phyloP scores from a whole-genome alignment of 2,113 vertebrate genomes.

The Tachysurus vachellii region DNA sequence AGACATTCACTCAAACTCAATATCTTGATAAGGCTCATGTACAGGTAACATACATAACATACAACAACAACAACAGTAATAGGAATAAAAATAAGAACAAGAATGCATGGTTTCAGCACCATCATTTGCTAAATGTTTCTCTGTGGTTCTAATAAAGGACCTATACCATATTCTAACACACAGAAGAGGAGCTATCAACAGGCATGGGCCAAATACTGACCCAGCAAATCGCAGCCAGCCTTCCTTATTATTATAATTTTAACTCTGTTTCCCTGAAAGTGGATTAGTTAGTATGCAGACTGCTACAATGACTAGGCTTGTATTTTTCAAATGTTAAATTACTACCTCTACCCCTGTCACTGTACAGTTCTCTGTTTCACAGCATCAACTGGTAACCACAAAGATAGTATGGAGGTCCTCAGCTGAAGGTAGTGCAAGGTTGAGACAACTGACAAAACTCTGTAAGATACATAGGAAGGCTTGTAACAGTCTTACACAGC shows the following conservation, averaged over 20 bases:
- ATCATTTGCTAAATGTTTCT: too few species aligned
- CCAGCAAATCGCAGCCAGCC: not conserved
- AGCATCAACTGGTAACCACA: not conserved
- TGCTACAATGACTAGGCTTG: not conserved
- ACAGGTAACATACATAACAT: not conserved
- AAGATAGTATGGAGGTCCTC: not conserved
- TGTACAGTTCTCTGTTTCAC: not conserved
- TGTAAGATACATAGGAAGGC: not conserved
- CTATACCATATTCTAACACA: not conserved
- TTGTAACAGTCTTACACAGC: not conserved
- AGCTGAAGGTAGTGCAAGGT: not conserved
- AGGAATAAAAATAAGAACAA: too few species aligned
- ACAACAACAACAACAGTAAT: too few species aligned
- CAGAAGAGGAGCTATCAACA: not conserved
- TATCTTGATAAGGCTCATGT: too few species aligned
- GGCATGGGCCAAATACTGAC: not conserved
- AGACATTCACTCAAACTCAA: not conserved
- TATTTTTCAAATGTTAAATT: not conserved
- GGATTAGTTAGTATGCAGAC: not conserved
- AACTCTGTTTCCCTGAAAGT: not conserved
- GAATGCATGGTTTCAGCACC: not conserved
- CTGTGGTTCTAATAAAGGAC: not conserved
- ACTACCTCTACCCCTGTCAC: not conserved
- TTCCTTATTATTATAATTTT: not conserved
- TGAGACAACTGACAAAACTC: not conserved